Conservation (phyloP, 1,140 invertebrate genomes). For the Drosophila santomea region DNA sequence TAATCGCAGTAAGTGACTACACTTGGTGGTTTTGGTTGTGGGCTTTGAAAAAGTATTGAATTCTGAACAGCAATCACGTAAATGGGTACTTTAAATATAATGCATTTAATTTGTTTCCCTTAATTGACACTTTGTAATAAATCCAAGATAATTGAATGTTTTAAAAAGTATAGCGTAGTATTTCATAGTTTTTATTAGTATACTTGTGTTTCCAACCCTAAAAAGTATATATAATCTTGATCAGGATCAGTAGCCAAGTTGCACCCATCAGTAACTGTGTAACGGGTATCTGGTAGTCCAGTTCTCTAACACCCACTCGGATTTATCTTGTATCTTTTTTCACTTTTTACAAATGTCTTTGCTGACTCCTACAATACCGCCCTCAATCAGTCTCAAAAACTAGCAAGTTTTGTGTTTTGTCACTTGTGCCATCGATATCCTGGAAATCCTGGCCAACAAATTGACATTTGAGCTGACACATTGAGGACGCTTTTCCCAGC, state of each 20-base stretch:
- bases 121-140: neutral
- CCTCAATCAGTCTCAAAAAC: conserved; percentile 22
- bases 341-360: neutral
- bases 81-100: neutral
- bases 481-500: conserved; percentile 16
- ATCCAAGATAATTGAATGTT: no score
- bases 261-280: no score
- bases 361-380: neutral
- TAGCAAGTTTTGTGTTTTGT: conserved; percentile 36
- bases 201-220: no score
- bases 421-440: conserved; percentile 32
- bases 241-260: no score
- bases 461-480: conserved; percentile 67
- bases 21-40: conserved; percentile 8
- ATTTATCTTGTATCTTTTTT: neutral
- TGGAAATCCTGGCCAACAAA: conserved; percentile 39
- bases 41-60: conserved; percentile 9
- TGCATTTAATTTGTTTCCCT: neutral
- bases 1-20: conserved; percentile 17
- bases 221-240: no score
- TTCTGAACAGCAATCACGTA: neutral
- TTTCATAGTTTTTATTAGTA: no score
- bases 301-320: no score
- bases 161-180: no score
- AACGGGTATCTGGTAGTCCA: no score